Percentiles rank a stretch among this genome's conserved stretches.
phyloP scores from a whole-genome alignment of 2,888 invertebrate species.

The Apamea epomidion region DNA sequence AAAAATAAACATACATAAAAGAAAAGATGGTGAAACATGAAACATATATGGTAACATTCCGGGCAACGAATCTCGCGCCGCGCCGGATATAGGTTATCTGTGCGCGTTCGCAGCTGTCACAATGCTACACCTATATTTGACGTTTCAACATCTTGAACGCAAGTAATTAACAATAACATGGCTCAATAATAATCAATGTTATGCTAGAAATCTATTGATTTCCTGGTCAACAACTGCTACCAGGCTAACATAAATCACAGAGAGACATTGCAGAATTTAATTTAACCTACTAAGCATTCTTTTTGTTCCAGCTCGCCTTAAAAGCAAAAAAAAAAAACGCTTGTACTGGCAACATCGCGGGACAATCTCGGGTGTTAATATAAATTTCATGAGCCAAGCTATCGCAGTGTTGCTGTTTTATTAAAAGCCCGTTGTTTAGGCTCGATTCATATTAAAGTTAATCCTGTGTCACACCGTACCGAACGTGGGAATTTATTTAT shows the following conservation, averaged over 20 bases:
- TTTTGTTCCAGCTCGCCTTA: slow-evolving; percentile 58
- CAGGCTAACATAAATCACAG: slow-evolving; percentile 52
- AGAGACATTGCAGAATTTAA: slow-evolving; percentile 62
- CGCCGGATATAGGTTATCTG: no score
- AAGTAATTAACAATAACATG: no score
- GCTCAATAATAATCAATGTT: no score
- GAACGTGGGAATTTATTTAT: slow-evolving; percentile 66
- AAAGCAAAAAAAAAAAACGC: slow-evolving; percentile 60
- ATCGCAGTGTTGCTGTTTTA: slow-evolving; percentile 78
- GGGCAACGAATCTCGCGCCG: no score
- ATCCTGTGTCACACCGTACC: slow-evolving; percentile 68
- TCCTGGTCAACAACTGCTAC: slow-evolving; percentile 32
- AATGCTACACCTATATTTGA: no score
- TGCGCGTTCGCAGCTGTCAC: no score
- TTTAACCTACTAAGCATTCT: slow-evolving; percentile 65
- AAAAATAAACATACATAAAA: no score
- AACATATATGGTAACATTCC: no score
- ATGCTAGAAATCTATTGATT: no score
- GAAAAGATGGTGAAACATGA: no score
- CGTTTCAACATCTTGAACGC: no score
- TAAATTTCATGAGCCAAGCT: slow-evolving; percentile 79
- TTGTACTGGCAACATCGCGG: slow-evolving; percentile 71
- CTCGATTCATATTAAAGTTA: slow-evolving; percentile 77
- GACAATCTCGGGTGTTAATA: slow-evolving; percentile 79
- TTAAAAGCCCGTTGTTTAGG: slow-evolving; percentile 78